Percentiles rank a stretch among this genome's conserved stretches.
phyloP scores from a whole-genome alignment of 1,140 invertebrate genomes.

The Drosophila rufa region DNA sequence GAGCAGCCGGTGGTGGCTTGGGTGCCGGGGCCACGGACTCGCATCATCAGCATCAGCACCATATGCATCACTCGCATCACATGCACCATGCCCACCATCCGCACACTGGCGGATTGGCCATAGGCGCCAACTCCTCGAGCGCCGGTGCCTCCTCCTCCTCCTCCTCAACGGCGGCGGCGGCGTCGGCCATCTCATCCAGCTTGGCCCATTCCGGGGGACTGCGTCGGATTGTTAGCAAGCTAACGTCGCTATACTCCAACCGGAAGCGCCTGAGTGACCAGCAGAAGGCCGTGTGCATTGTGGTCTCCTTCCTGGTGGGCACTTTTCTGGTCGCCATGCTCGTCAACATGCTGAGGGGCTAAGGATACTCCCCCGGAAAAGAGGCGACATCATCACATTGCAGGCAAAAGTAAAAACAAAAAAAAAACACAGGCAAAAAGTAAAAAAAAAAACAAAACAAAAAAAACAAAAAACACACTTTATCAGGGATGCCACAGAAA shows the following conservation, averaged over 20 bases:
- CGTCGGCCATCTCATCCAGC: constrained; percentile 27
- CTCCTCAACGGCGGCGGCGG: constrained; percentile 25
- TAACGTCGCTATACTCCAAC: constrained; percentile 73
- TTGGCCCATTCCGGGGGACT: constrained; percentile 50
- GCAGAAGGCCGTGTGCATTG: constrained; percentile 80
- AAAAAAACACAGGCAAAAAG: constrained; percentile 2
- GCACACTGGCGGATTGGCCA: constrained; percentile 31
- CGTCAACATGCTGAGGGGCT: constrained; percentile 75
- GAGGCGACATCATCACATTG: neutral
- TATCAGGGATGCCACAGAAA: constrained; percentile 21
- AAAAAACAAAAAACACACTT: constrained; percentile 39
- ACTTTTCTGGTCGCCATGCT: constrained; percentile 80
- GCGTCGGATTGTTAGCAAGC: constrained; percentile 57
- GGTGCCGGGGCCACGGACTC: constrained; percentile 43
- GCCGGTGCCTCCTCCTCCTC: constrained; percentile 11
- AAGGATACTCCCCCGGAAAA: constrained; percentile 1
- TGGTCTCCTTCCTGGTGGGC: constrained; percentile 81
- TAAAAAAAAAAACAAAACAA: neutral
- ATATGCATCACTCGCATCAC: constrained; percentile 74
- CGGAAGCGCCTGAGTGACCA: constrained; percentile 79
- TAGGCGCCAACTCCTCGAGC: constrained; percentile 21
- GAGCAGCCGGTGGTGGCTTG: neutral
- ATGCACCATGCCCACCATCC: constrained; percentile 69
- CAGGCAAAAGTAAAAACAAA: constrained; percentile 2
- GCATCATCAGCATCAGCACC: constrained; percentile 68